Percentiles rank a stretch among this genome's conserved stretches.
These are phyloP conservation scores for Fistularia tabacaria DNA, from an alignment of 2,797 vertebrate species.

Conservation along the genomic window DNA sequence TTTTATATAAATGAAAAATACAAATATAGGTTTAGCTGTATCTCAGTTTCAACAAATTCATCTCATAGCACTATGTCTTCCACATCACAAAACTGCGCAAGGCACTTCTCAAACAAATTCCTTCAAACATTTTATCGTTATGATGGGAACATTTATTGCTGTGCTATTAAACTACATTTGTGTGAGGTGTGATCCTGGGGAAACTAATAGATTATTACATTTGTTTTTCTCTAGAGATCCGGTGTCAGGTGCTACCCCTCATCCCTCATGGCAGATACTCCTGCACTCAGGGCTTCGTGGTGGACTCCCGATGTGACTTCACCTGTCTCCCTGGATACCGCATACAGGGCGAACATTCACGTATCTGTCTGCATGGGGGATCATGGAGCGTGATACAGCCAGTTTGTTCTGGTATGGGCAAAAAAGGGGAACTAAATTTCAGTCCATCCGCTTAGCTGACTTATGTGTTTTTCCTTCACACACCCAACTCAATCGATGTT, in stretches of 20 bases:
- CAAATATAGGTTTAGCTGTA: too few relatives aligned
- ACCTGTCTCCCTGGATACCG: slow-evolving; percentile 83
- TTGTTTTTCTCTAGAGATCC: slow-evolving; percentile 72
- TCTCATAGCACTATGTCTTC: too few relatives aligned
- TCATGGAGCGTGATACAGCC: slow-evolving; percentile 88
- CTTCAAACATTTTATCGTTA: too few relatives aligned
- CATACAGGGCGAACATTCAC: slow-evolving; percentile 82
- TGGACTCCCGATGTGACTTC: slow-evolving; percentile 91
- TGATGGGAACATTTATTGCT: too few relatives aligned
- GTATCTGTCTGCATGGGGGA: slow-evolving; percentile 81
- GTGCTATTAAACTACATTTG: too few relatives aligned
- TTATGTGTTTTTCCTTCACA: slow-evolving; percentile 17
- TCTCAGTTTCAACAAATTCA: too few relatives aligned
- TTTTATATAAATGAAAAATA: too few relatives aligned
- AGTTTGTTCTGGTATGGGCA: slow-evolving; percentile 82
- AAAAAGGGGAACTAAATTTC: neutral
- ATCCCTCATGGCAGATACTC: slow-evolving; percentile 83
- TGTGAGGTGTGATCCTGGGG: too few relatives aligned
- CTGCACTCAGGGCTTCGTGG: slow-evolving; percentile 81
- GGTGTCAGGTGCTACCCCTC: slow-evolving; percentile 81
- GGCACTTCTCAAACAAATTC: too few relatives aligned
- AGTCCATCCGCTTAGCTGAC: slow-evolving; percentile 22
- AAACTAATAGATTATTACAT: neutral
- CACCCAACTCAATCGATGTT: slow-evolving; percentile 5
- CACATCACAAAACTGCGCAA: too few relatives aligned